Percentiles rank a stretch among this genome's conserved stretches.
phyloP scores from a whole-genome alignment of 2,888 invertebrate genomes.

The Sicus ferrugineus region DNA sequence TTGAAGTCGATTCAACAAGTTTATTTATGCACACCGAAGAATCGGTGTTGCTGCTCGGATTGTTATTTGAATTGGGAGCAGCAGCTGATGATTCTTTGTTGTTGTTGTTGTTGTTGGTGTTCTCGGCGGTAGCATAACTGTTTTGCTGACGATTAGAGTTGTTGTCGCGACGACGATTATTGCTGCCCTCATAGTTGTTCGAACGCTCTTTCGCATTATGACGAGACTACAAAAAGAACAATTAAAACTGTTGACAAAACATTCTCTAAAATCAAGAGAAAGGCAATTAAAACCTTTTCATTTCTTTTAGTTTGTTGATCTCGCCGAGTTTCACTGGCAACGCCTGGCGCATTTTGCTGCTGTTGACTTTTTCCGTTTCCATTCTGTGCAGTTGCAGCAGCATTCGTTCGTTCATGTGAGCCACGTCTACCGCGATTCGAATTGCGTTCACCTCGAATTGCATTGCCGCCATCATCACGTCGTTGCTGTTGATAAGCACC shows the following conservation, averaged over 20 bases:
- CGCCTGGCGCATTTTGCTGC: slow-evolving; percentile 21
- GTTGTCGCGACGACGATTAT: slow-evolving; percentile 5
- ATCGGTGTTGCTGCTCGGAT: slow-evolving; percentile 44
- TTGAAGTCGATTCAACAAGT: slow-evolving; percentile 51
- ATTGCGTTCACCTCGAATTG: slow-evolving; percentile 14
- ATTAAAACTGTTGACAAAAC: background rate
- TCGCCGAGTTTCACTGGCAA: slow-evolving; percentile 4
- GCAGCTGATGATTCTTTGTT: slow-evolving; percentile 8
- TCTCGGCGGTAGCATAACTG: slow-evolving; percentile 20
- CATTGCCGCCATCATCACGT: background rate
- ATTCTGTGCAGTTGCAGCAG: background rate
- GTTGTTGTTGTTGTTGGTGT: slow-evolving; percentile 27
- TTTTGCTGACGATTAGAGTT: slow-evolving; percentile 31
- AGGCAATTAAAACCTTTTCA: too few relatives aligned
- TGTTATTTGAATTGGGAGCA: slow-evolving; percentile 23
- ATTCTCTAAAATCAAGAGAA: too few relatives aligned
- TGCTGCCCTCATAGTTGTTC: background rate
- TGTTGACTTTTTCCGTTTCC: slow-evolving; percentile 12
- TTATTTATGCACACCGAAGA: slow-evolving; percentile 43
- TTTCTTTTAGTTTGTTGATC: slow-evolving; percentile 17
- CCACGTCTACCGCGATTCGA: slow-evolving; percentile 38
- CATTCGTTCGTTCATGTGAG: slow-evolving; percentile 38
- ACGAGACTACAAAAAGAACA: slow-evolving; percentile 29
- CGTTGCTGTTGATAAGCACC: slow-evolving; percentile 12
- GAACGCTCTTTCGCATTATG: slow-evolving; percentile 29